Conservation (phyloP, 2,797 vertebrate genomes). For the Poeciliopsis infans region DNA sequence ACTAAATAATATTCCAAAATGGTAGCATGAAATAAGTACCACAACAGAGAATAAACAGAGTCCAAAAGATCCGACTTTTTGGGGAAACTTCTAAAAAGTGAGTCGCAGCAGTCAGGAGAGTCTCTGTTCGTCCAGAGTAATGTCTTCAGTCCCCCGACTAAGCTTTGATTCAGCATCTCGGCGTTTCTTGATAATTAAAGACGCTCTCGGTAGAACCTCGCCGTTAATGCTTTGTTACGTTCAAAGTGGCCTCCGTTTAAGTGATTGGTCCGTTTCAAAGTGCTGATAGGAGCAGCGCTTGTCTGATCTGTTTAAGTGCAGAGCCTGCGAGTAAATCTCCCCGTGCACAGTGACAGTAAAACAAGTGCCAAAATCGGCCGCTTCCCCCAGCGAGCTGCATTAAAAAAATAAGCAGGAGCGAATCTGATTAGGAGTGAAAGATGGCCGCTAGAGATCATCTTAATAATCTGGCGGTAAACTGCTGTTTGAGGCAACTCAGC, state of each 20-base stretch:
- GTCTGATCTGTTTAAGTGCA: conserved; percentile 85
- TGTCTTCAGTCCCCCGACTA: conserved; percentile 42
- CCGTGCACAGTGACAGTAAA: conserved; percentile 68
- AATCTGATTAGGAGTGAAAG: conserved; percentile 66
- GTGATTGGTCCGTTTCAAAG: conserved; percentile 83
- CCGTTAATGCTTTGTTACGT: conserved; percentile 83
- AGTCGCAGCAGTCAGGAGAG: conserved; percentile 37
- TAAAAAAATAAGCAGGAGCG: conserved; percentile 67
- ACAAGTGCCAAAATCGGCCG: conserved; percentile 78
- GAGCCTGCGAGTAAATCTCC: conserved; percentile 79
- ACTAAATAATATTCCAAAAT: neutral
- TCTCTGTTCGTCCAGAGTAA: conserved; percentile 38
- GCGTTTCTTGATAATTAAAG: conserved; percentile 82
- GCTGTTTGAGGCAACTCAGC: conserved; percentile 40
- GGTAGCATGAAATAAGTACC: neutral
- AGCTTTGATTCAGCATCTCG: conserved; percentile 79
- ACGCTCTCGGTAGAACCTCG: conserved; percentile 70
- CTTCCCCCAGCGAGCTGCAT: conserved; percentile 68
- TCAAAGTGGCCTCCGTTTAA: conserved; percentile 78
- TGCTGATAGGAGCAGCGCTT: conserved; percentile 83
- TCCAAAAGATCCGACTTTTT: neutral
- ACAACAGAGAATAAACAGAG: neutral
- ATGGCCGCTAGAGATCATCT: conserved; percentile 61
- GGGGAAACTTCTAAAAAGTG: conserved; percentile 13
- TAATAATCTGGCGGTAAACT: conserved; percentile 54